A percentile compares a stretch with the other conserved stretches of the same genome.
Conservation (phyloP, 2,888 invertebrate species). For the Stenichneumon culpator region DNA sequence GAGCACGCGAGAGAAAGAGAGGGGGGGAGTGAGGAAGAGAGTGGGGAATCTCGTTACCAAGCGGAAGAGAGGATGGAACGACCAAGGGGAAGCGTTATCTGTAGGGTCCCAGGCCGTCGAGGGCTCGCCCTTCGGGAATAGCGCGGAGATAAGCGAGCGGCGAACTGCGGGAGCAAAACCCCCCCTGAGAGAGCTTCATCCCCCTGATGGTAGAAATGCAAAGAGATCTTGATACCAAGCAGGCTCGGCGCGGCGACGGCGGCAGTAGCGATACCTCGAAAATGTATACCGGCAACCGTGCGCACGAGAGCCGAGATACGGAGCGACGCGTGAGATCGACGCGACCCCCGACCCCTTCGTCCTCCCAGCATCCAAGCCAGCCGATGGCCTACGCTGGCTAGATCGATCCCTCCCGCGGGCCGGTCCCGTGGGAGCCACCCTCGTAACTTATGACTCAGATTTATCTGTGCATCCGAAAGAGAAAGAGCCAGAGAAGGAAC, state of each 20-base stretch:
- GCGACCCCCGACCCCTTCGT: constrained; percentile 36
- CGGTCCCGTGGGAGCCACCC: constrained; percentile 76
- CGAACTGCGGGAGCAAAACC: constrained; percentile 74
- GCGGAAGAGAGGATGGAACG: constrained; percentile 20
- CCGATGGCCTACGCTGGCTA: constrained; percentile 26
- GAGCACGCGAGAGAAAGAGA: constrained; percentile 18
- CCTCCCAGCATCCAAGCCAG: constrained; percentile 10
- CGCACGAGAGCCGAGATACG: constrained; percentile 34
- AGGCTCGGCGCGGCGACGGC: constrained; percentile 71
- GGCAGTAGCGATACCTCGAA: constrained; percentile 21
- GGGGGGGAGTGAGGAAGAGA: background rate
- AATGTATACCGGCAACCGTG: constrained; percentile 47
- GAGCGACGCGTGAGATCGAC: constrained; percentile 43
- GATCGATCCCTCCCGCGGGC: constrained; percentile 39
- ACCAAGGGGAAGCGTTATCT: constrained; percentile 81
- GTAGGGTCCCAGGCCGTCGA: constrained; percentile 83
- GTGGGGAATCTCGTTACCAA: constrained; percentile 28
- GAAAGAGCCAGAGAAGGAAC: constrained; percentile 50
- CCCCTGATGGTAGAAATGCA: constrained; percentile 81
- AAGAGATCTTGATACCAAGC: constrained; percentile 84
- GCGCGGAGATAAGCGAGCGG: constrained; percentile 81
- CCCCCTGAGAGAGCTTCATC: constrained; percentile 75
- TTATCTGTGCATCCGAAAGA: constrained; percentile 79
- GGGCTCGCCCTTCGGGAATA: constrained; percentile 84
- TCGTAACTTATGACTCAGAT: constrained; percentile 84